Conservation (phyloP, 2,797 vertebrate species). For the Pogoniulus pusillus region DNA sequence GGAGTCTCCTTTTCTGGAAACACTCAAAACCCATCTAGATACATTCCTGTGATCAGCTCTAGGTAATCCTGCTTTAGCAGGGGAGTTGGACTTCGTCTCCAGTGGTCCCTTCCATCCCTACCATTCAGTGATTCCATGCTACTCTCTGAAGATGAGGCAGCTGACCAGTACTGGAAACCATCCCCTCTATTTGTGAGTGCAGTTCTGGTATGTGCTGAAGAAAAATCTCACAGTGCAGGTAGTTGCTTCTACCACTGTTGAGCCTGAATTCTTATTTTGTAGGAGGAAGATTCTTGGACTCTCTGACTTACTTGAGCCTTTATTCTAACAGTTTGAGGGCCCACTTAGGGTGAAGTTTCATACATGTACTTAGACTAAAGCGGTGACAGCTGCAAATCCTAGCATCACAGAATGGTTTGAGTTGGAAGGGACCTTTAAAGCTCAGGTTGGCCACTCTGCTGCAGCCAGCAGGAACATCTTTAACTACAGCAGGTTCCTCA, state of each 20-base stretch:
- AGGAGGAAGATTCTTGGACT: neutral
- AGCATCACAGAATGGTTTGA: no score
- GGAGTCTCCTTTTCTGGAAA: no score
- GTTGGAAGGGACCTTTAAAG: neutral
- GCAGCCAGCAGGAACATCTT: neutral
- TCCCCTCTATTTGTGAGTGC: neutral
- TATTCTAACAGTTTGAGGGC: neutral
- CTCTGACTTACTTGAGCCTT: neutral
- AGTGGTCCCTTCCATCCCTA: no score
- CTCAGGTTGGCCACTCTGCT: no score
- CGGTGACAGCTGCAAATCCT: neutral
- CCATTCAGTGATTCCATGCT: neutral
- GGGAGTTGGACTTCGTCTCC: no score
- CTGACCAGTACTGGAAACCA: neutral
- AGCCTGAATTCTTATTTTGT: neutral
- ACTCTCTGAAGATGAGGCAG: neutral
- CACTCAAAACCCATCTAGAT: no score
- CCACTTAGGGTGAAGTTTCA: neutral
- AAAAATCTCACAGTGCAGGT: neutral
- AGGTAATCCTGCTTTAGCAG: no score
- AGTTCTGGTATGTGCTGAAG: neutral
- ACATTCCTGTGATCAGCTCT: no score
- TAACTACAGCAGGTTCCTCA: neutral
- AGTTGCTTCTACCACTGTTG: neutral
- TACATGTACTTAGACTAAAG: neutral